Percentiles rank a stretch among this genome's conserved stretches.
phyloP scores from a whole-genome alignment of 2,113 vertebrate genomes.

The Hyaena hyaena region DNA sequence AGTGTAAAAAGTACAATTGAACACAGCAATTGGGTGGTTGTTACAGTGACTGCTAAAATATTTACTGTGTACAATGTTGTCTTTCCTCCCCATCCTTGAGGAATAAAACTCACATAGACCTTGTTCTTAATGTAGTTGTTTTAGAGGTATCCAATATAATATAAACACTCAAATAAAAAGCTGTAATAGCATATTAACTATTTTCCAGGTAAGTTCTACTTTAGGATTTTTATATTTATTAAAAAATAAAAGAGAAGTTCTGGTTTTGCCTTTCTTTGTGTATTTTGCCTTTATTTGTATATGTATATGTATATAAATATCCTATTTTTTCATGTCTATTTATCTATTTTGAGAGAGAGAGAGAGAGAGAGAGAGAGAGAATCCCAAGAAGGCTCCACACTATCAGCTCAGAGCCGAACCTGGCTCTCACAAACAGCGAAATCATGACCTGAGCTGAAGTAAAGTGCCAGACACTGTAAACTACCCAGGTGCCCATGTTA shows the following conservation, averaged over 20 bases:
- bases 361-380: no score
- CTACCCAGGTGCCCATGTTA: not conserved
- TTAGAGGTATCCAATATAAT: constrained; percentile 47
- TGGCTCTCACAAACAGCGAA: no score
- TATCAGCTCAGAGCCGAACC: no score
- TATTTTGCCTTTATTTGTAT: constrained; percentile 4
- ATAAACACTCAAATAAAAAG: constrained; percentile 48
- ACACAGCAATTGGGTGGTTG: not conserved
- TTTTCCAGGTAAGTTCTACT: constrained; percentile 17
- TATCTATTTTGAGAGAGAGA: no score
- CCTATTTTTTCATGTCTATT: no score
- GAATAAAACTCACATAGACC: constrained; percentile 22
- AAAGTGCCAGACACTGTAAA: no score
- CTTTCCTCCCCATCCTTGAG: constrained; percentile 28
- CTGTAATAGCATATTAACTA: not conserved
- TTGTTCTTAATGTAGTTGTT: constrained; percentile 42
- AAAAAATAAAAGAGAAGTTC: constrained; percentile 43
- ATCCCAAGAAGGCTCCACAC: no score
- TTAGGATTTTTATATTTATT: constrained; percentile 51
- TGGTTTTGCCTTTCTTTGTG: not conserved
- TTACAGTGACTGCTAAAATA: constrained; percentile 10
- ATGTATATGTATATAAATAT: not conserved
- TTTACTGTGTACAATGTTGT: not conserved
- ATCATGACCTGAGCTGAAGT: no score
- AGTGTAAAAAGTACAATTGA: constrained; percentile 56